phyloP scores from a whole-genome alignment of 2,797 vertebrate species.

The Ispidina picta region DNA sequence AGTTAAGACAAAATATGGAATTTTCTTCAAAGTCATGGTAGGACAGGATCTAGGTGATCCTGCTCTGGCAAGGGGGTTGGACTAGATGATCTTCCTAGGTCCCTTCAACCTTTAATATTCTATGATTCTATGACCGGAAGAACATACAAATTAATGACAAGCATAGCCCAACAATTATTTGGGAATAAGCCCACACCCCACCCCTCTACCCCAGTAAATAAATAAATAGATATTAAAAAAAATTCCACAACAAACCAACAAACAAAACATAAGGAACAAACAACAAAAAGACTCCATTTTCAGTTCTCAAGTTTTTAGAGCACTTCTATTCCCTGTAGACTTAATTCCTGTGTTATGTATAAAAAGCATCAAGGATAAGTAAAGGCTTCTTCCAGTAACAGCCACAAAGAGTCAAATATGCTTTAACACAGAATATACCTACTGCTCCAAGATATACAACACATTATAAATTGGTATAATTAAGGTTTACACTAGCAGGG shows the following conservation, averaged over 20 bases:
- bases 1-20: not conserved
- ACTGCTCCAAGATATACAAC: not conserved
- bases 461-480: not conserved
- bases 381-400: not conserved
- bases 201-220: not conserved
- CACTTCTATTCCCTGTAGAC: not conserved
- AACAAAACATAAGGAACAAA: not conserved
- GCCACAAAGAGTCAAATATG: not conserved
- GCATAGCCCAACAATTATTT: not conserved
- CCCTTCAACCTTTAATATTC: too few species aligned
- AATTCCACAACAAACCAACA: too few species aligned
- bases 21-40: not conserved
- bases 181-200: not conserved
- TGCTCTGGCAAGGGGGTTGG: too few species aligned
- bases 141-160: conserved; percentile 8
- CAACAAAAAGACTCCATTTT: not conserved
- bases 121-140: too few species aligned
- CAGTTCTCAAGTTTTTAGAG: not conserved
- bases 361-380: not conserved
- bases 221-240: not conserved
- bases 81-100: too few species aligned
- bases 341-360: not conserved
- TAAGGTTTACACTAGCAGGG: not conserved
- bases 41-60: not conserved
- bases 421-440: not conserved